A percentile compares a stretch with the other conserved stretches of the same genome.
Evolutionary conservation across 2,888 invertebrate species (phyloP).

Genomic region (Phengaris alcon): DNA sequence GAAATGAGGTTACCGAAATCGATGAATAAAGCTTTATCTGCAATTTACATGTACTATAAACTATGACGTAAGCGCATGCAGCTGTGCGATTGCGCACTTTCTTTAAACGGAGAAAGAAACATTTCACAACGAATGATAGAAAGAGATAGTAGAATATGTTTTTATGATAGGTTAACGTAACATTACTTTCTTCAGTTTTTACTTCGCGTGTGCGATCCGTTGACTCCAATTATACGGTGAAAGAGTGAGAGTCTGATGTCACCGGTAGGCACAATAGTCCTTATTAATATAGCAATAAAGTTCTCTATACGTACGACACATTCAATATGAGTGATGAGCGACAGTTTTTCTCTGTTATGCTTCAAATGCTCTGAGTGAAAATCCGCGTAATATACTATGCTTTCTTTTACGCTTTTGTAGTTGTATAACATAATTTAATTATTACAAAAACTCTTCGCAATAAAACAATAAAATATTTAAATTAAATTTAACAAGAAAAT

Average conservation of each 20-base stretch:
- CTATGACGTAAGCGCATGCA: constrained; percentile 65
- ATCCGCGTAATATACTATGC: constrained; percentile 43
- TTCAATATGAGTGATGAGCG: constrained; percentile 64
- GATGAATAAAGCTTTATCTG: constrained; percentile 36
- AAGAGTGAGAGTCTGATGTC: constrained; percentile 66
- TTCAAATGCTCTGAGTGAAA: constrained; percentile 61
- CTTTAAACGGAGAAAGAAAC: constrained; percentile 58
- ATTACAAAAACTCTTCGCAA: background rate
- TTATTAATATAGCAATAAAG: constrained; percentile 32
- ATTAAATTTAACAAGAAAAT: background rate
- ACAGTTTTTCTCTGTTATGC: constrained; percentile 69
- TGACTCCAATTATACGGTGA: constrained; percentile 66
- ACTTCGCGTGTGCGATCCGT: constrained; percentile 55
- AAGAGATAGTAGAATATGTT: constrained; percentile 61
- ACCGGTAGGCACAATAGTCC: constrained; percentile 43
- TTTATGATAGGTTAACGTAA: constrained; percentile 55
- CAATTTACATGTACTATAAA: constrained; percentile 46
- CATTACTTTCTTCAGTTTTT: constrained; percentile 68
- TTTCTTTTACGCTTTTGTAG: constrained; percentile 40
- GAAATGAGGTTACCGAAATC: constrained; percentile 12
- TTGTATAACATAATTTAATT: constrained; percentile 3
- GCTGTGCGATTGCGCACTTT: constrained; percentile 59
- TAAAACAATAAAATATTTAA: background rate
- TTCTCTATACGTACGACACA: constrained; percentile 40
- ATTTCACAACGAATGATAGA: constrained; percentile 42